These are phyloP conservation scores for Drosophila sucinea DNA, from an alignment of 1,140 invertebrate genomes.

Conservation along the genomic window DNA sequence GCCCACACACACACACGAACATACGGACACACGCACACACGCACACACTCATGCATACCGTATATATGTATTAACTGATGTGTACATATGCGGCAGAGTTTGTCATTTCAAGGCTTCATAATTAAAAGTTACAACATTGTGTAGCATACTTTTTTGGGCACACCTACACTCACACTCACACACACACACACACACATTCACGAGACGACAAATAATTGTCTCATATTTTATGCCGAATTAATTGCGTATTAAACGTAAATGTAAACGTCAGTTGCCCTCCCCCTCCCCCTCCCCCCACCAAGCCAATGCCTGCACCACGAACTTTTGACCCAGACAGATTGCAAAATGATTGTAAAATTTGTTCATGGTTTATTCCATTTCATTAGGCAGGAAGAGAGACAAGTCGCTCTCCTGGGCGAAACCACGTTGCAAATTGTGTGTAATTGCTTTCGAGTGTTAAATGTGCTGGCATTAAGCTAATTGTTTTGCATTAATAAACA, in stretches of 20 bases:
- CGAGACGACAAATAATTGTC: neutral
- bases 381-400: conserved; percentile 14
- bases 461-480: conserved; percentile 44
- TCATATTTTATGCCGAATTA: conserved; percentile 29
- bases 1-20: neutral
- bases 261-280: neutral
- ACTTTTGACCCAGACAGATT: conserved; percentile 1
- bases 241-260: conserved; percentile 17
- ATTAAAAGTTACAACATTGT: conserved; percentile 46
- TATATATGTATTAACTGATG: neutral
- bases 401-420: conserved; percentile 13
- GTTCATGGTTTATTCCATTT: conserved; percentile 27
- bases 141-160: conserved; percentile 27
- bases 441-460: conserved; percentile 38
- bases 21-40: neutral
- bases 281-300: too few relatives aligned
- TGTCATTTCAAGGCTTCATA: conserved; percentile 7
- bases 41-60: neutral
- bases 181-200: too few relatives aligned
- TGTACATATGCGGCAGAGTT: neutral
- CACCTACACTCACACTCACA: neutral
- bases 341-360: conserved; percentile 33
- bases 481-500: conserved; percentile 56
- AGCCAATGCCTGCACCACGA: neutral
- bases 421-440: conserved; percentile 14